Conservation (phyloP, 2,797 vertebrate species). For the Scolopax rusticola region DNA sequence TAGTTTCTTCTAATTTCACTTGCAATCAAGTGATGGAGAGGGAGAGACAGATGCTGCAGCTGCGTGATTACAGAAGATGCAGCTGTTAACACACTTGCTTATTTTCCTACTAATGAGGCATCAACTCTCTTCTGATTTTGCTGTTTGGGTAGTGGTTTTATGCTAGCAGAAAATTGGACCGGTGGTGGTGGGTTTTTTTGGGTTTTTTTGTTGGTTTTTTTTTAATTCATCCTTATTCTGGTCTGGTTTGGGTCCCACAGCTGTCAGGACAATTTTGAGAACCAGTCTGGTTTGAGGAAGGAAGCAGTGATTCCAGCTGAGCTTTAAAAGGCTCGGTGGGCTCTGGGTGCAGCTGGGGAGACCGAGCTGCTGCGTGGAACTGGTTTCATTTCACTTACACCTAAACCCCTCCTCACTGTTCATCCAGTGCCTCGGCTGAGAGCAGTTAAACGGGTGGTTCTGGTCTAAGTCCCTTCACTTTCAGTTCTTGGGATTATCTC, state of each 20-base stretch:
- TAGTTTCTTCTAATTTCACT: slow-evolving; percentile 55
- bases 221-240: neutral
- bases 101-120: slow-evolving; percentile 59
- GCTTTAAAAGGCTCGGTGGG: neutral
- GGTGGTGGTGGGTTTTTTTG: neutral
- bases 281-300: neutral
- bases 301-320: neutral
- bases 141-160: slow-evolving; percentile 17
- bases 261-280: neutral
- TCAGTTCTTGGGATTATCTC: neutral
- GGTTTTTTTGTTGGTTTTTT: neutral
- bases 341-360: neutral
- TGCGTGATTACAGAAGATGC: slow-evolving; percentile 55
- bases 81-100: slow-evolving; percentile 66
- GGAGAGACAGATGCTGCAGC: slow-evolving; percentile 71
- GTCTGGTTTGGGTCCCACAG: neutral
- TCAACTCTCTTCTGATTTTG: slow-evolving; percentile 48
- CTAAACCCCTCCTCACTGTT: accelerated
- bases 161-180: neutral
- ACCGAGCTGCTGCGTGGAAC: neutral
- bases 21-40: slow-evolving; percentile 32
- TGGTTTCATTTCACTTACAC: neutral
- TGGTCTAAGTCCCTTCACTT: neutral
- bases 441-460: neutral
- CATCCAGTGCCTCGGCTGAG: neutral